phyloP scores from a whole-genome alignment of 92 coral and sea anemone genomes.

The Pocillopora meandrina region DNA sequence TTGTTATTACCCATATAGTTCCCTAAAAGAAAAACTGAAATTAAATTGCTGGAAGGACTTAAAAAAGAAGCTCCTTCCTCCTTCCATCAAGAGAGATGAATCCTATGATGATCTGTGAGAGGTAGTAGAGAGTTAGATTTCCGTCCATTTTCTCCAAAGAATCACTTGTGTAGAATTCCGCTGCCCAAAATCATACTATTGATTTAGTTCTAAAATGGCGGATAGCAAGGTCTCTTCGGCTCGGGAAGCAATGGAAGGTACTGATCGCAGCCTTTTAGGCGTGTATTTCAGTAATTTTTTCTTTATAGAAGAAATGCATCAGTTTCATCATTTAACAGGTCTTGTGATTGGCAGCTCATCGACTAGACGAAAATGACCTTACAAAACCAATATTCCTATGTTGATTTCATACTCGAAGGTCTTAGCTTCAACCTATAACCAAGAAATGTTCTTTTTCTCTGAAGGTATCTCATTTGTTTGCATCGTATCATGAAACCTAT shows the following conservation, averaged over 20 bases:
- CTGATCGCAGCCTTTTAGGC: background rate
- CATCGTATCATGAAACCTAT: background rate
- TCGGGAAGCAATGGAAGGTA: conserved; percentile 97
- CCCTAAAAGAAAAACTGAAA: background rate
- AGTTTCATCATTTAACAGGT: background rate
- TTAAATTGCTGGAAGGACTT: background rate
- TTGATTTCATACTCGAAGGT: background rate
- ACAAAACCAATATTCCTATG: background rate
- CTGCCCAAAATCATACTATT: conserved; percentile 42
- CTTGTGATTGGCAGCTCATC: background rate
- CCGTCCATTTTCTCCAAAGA: conserved; percentile 20
- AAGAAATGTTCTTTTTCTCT: too few relatives aligned
- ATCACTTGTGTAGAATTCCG: conserved; percentile 45
- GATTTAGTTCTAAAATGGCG: conserved; percentile 79
- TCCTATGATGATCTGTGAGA: too few relatives aligned
- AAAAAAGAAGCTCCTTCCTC: too few relatives aligned
- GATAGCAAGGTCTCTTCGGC: conserved; percentile 75
- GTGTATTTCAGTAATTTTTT: background rate
- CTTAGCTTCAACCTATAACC: too few relatives aligned
- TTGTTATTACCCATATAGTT: too few relatives aligned
- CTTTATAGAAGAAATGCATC: background rate
- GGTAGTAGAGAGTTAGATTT: background rate
- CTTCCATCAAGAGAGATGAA: too few relatives aligned
- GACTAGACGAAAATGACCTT: background rate
- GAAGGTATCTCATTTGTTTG: too few relatives aligned